Evolutionary conservation across 2,797 vertebrate genomes (phyloP), one percentile per base, ranked within the genome.

Genomic region (Choloepus didactylus): DNA sequence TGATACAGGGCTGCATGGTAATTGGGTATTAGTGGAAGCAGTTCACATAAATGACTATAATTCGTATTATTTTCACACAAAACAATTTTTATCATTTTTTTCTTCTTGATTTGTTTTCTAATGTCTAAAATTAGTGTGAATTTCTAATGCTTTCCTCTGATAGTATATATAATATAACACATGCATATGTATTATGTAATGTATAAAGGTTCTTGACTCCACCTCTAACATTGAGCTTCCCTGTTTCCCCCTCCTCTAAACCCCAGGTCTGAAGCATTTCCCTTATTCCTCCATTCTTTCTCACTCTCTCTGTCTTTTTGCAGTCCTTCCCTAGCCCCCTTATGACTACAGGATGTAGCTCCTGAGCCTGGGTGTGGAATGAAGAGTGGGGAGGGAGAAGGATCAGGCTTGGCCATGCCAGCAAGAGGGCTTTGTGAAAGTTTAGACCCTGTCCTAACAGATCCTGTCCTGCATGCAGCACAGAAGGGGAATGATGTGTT

Each of bases 81-180:
- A 83, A 66, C 19, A 41, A 15, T 56, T 51, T 89, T 70, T 72
- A 21, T 59, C 59, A 31, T 80, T 69, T 86, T 31, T 89, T 44
- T 16, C 25, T 54, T 62, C 51, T 54, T 77, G 77, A 62, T 83
- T 87, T 77, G 41, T 88, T 91, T 77, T 72, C 92, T n/a, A n/a
- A 70, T 59, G n/a, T 85, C 27, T 67, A 0, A 72, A 35, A 75
- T 51, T 35, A 51, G 75, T 64, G 31, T 59, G 31, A 35, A 6
- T 85, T 70, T 23, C 35, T 69, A 35, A 7, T 1, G 27, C 35
- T 51, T 69, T 75, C 46, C 54, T 4, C 67, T 25, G 1, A 46
- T 49, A 0, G 1, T 9, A 19, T 29, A 16, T 25, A 15, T 27
- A 14, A 35, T 62, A 10, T 27, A n/a, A 19, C 60, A 19, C 5